phyloP scores from a whole-genome alignment of 2,888 invertebrate species.

The Deilephila porcellus region DNA sequence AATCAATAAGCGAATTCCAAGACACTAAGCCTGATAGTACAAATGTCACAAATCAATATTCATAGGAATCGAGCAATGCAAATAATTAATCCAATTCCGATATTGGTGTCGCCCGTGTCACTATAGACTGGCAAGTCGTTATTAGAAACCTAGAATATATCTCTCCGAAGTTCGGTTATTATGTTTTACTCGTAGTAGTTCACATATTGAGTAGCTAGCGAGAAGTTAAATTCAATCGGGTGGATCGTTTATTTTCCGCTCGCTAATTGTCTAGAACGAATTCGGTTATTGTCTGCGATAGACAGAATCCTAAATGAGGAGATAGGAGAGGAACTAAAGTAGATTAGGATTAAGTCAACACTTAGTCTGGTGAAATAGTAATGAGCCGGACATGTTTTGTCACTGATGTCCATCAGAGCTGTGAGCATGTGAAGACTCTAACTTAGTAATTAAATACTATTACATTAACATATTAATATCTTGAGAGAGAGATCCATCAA shows the following conservation, averaged over 20 bases:
- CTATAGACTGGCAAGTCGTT: constrained; percentile 8
- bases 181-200: neutral
- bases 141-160: neutral
- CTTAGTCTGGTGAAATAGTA: no score
- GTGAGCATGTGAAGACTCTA: no score
- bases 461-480: no score
- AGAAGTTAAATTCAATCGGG: neutral
- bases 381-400: no score
- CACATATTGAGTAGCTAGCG: neutral
- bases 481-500: no score
- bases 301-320: no score
- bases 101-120: neutral
- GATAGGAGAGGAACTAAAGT: no score
- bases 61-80: neutral
- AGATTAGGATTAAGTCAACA: no score
- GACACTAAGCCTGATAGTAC: neutral
- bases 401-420: no score
- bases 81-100: constrained; percentile 7
- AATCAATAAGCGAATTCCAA: neutral
- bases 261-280: no score
- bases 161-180: neutral
- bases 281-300: no score
- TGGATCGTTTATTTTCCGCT: neutral
- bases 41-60: constrained; percentile 9
- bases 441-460: no score